Evolutionary conservation across 1,140 invertebrate genomes (phyloP).

Genomic region (Eurosta solidaginis): DNA sequence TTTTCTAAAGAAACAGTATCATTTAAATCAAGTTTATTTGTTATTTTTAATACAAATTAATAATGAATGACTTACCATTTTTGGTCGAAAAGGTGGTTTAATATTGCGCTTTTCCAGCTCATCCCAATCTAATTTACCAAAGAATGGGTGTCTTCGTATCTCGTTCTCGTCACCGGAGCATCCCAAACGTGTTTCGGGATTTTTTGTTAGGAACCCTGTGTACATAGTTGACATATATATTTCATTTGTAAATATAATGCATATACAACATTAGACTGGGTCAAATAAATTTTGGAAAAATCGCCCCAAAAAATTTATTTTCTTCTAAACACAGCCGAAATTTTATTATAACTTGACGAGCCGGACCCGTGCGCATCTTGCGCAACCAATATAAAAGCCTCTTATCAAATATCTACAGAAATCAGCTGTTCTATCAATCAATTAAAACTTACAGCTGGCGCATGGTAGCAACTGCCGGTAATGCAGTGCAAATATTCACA

Average conservation of each 20-base stretch:
- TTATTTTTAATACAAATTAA: not conserved
- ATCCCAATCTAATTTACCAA: constrained; percentile 94
- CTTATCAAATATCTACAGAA: no score
- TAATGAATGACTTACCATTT: constrained; percentile 80
- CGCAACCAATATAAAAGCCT: no score
- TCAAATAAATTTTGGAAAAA: no score
- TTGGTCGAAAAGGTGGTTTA: constrained; percentile 96
- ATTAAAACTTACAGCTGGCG: no score
- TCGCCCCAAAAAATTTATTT: not conserved
- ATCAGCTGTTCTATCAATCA: no score
- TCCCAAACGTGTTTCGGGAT: constrained; percentile 90
- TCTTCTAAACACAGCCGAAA: not conserved
- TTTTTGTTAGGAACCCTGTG: constrained; percentile 96
- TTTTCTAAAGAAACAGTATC: constrained; percentile 73
- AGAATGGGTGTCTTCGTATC: constrained; percentile 93
- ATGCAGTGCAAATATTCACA: no score
- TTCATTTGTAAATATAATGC: no score
- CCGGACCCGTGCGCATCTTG: no score
- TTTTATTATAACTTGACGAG: no score
- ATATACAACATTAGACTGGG: no score
- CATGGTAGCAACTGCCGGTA: no score
- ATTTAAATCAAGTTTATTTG: not conserved
- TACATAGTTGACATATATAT: not conserved
- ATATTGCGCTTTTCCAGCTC: constrained; percentile 87
- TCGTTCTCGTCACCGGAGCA: constrained; percentile 81